Evolutionary conservation across 1,140 invertebrate genomes (phyloP), one percentile per base, ranked within the genome.

Genomic region (Drosophila eugracilis): DNA sequence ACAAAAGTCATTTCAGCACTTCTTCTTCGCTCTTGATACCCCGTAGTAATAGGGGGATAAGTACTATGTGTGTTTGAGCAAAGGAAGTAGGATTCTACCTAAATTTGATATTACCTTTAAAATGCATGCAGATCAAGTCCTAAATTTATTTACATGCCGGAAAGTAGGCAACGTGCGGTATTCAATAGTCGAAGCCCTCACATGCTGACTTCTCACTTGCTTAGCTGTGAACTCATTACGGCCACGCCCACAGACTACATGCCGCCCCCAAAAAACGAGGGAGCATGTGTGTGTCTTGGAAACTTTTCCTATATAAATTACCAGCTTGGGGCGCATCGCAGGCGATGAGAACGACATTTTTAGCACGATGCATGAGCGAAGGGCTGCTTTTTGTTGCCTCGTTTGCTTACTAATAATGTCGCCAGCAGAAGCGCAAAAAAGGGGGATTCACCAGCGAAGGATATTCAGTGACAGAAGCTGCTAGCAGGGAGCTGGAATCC

Each of bases 271-370:
- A 21, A 63, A 59, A 42, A 21, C 24, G 22, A 22, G 34, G 4
- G 4, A 28, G 2, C 65, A 54, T 76, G 60, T 84, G 80, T 69
- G 52, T 30, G 44, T 30, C 67, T 62, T 60, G 53, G 26, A 77
- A 83, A 81, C 49, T 86, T 86, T 77, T 73, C 66, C 65, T 44
- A 83, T 70, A 52, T 66, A 86, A 84, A 86, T 85, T 86, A 60
- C 63, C 63, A 76, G 73, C 74, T 83, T 44, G 77, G 36, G 53
- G 37, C 73, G 72, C 77, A 72, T 65, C 70, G 42, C 22, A 49
- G 36, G 26, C 44, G 49, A 62, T 26, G 50, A 37, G 28, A 72
- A 36, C 26, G 58, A 54, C 69, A 81, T 80, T 59, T 59, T 80
- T 71, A 75, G 50, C 71, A 65, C 49, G 15, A 14, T 63, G 59